These are phyloP conservation scores for Leptogaster cylindrica DNA, from an alignment of 2,888 invertebrate species.

Conservation along the genomic window DNA sequence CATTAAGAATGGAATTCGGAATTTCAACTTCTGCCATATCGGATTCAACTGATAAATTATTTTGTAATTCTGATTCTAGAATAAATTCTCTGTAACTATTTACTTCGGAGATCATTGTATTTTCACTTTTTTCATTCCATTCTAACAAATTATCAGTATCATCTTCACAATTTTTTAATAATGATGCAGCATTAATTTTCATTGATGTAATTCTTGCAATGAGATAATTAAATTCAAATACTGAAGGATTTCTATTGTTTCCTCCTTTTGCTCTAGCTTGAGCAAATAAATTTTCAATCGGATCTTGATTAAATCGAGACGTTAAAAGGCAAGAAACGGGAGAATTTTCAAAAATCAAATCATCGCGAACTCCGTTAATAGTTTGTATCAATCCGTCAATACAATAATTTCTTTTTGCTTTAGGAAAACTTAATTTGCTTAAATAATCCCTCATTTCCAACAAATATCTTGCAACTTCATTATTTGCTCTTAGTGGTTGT, in stretches of 20 bases:
- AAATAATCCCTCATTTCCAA: background rate
- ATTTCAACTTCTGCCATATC: too few species aligned
- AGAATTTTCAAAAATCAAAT: background rate
- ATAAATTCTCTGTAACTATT: too few species aligned
- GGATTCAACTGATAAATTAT: too few species aligned
- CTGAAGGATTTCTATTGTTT: conserved; percentile 4
- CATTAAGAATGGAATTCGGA: too few species aligned
- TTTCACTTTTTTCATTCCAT: too few species aligned
- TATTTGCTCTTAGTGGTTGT: background rate
- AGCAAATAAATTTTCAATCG: conserved; percentile 6
- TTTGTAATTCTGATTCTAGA: too few species aligned
- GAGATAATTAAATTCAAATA: background rate
- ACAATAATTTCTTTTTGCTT: background rate
- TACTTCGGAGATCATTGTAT: too few species aligned
- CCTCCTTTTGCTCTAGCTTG: background rate
- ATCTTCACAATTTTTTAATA: background rate
- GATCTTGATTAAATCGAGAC: conserved; percentile 13
- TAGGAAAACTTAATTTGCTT: background rate
- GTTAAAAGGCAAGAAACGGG: background rate
- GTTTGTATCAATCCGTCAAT: conserved; percentile 10
- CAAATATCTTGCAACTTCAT: background rate
- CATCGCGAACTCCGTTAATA: background rate
- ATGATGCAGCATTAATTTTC: too few species aligned
- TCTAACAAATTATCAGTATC: background rate
- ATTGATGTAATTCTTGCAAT: background rate